Evolutionary conservation across 2,113 vertebrate species (phyloP).

Genomic region (Nymphicus hollandicus): DNA sequence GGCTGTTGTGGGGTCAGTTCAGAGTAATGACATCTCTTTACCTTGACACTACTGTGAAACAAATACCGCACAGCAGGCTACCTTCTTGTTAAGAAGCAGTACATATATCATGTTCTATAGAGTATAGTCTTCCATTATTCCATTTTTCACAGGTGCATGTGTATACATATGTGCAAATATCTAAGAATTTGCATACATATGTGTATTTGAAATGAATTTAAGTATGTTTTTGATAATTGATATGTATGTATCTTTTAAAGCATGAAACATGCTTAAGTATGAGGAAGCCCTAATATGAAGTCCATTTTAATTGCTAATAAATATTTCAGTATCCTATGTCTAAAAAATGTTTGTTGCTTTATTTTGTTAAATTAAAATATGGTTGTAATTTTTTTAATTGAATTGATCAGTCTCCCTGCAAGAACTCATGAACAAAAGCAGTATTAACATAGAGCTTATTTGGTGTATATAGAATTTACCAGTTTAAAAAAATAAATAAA

Average conservation of each 20-base stretch:
- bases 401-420: neutral
- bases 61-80: constrained; percentile 21
- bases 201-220: neutral
- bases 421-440: neutral
- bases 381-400: neutral
- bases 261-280: neutral
- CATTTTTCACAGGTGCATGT: constrained; percentile 16
- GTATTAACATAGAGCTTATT: neutral
- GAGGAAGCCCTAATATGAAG: constrained; percentile 20
- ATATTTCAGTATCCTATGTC: neutral
- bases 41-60: constrained; percentile 19
- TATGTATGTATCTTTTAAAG: constrained; percentile 40
- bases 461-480: neutral
- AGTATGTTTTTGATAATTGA: constrained; percentile 18
- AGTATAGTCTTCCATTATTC: constrained; percentile 7
- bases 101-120: constrained; percentile 7
- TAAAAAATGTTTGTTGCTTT: neutral
- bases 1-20: constrained; percentile 1
- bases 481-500: neutral
- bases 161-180: too few relatives aligned
- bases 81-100: constrained; percentile 22
- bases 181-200: neutral
- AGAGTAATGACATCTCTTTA: constrained; percentile 38
- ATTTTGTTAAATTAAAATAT: neutral
- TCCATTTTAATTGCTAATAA: neutral